Evolutionary conservation across 2,797 vertebrate genomes (phyloP), one percentile per base, ranked within the genome.

Genomic region (Neosalanx taihuensis): DNA sequence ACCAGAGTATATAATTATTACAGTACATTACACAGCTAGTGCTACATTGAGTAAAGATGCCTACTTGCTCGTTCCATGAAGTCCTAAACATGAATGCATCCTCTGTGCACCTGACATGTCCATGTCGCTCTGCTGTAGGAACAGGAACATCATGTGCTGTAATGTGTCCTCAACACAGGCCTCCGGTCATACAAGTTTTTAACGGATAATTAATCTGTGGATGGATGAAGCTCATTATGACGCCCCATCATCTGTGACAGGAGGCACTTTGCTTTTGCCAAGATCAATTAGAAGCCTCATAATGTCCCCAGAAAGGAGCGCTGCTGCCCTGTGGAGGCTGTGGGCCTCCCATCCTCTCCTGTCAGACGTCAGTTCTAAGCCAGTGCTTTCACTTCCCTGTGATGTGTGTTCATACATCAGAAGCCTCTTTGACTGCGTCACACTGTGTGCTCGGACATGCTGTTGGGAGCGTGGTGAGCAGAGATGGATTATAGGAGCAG

Each of bases 321-420:
- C 35, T 56, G 71, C 77, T 33, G 60, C 9, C 64, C 60, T 70
- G 70, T 20, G 35, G 35, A 6, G 57, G 35, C 67, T 61, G n/a
- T 33, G 63, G 63, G 17, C 56, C 29, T 33, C 30, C 30, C 31
- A 6, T 46, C 26, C n/a, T 29, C 30, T 13, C 53, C 23, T 61
- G 62, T 72, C 63, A 37, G 67, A 17, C 18, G 4, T 56, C 18
- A n/a, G 74, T 65, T 74, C 67, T 70, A 57, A 37, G 60, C 56
- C 9, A 29, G 35, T 69, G 57, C 41, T 30, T 51, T 68, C 56
- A 46, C 72, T 75, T 61, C 61, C 64, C 57, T 60, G 64, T 60
- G 64, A 30, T 66, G 72, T 76, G 77, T 85, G 74, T 82, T 86
- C 77, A 73, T 74, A 72, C 73, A 58, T 70, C 33, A 65, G 67